Percentiles rank a stretch among this genome's conserved stretches.
Conservation (phyloP, 2,797 vertebrate species). For the Austrolebias charrua region DNA sequence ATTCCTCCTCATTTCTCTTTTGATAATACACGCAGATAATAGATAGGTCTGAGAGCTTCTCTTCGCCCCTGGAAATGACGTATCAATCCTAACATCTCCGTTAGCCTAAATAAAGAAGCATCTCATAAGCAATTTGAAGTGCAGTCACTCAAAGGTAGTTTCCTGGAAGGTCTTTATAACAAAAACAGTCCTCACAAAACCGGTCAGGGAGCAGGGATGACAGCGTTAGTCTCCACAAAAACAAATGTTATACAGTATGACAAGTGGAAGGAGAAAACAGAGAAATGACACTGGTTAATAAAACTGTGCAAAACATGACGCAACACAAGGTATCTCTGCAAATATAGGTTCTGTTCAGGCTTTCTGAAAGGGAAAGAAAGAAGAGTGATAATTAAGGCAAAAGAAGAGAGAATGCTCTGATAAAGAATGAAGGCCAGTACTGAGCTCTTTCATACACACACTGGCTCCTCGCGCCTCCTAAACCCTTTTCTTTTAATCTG, state of each 20-base stretch:
- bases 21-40: slow-evolving; percentile 65
- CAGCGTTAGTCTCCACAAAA: slow-evolving; percentile 33
- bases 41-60: slow-evolving; percentile 64
- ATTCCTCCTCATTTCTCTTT: slow-evolving; percentile 63
- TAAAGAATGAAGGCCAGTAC: slow-evolving; percentile 47
- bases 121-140: slow-evolving; percentile 73
- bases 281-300: slow-evolving; percentile 37
- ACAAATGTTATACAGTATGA: slow-evolving; percentile 31
- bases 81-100: slow-evolving; percentile 65
- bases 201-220: slow-evolving; percentile 29
- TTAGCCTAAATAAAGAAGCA: slow-evolving; percentile 71
- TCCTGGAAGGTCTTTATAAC: slow-evolving; percentile 49
- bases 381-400: slow-evolving; percentile 62
- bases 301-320: slow-evolving; percentile 45
- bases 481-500: slow-evolving; percentile 70
- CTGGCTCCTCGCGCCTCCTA: slow-evolving; percentile 40
- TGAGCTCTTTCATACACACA: slow-evolving; percentile 39
- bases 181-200: slow-evolving; percentile 26
- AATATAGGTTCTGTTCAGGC: slow-evolving; percentile 48
- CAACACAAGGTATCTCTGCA: slow-evolving; percentile 36
- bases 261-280: slow-evolving; percentile 25
- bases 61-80: slow-evolving; percentile 60
- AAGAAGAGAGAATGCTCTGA: slow-evolving; percentile 32
- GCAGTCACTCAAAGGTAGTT: slow-evolving; percentile 65
- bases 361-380: slow-evolving; percentile 26